A percentile compares a stretch with the other conserved stretches of the same genome.
Evolutionary conservation across 2,113 vertebrate species (phyloP).

Genomic region (Mustela lutreola): DNA sequence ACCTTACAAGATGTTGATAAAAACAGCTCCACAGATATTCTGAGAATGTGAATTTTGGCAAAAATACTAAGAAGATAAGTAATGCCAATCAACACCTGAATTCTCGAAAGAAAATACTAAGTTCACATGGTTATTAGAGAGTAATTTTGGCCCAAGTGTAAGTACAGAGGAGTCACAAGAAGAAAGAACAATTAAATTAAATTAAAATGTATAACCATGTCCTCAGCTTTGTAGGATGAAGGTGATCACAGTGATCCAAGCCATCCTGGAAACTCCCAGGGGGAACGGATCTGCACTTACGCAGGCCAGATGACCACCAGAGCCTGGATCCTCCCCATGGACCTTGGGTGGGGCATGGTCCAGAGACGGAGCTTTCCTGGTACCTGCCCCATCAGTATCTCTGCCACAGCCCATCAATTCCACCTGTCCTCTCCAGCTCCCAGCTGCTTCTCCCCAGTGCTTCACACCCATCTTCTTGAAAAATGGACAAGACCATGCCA

Average conservation of each 20-base stretch:
- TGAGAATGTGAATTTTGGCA: background rate
- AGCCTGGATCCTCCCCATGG: accelerated
- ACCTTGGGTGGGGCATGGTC: no score
- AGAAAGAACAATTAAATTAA: background rate
- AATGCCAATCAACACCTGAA: background rate
- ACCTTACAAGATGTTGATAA: background rate
- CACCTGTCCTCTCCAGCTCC: background rate
- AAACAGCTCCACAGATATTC: background rate
- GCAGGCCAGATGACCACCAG: no score
- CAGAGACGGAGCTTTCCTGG: background rate
- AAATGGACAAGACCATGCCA: background rate
- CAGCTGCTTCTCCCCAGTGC: background rate
- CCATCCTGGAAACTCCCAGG: background rate
- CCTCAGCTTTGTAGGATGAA: background rate
- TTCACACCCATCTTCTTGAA: background rate
- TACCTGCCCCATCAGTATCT: accelerated
- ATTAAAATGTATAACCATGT: background rate
- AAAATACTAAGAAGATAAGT: background rate
- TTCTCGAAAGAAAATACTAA: background rate
- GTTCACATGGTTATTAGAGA: background rate
- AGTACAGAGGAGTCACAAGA: background rate
- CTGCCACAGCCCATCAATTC: background rate
- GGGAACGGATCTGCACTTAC: background rate
- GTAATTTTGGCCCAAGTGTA: background rate
- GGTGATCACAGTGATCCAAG: background rate